Evolutionary conservation across 2,797 vertebrate species (phyloP).

Genomic region (Pteropus rufus): DNA sequence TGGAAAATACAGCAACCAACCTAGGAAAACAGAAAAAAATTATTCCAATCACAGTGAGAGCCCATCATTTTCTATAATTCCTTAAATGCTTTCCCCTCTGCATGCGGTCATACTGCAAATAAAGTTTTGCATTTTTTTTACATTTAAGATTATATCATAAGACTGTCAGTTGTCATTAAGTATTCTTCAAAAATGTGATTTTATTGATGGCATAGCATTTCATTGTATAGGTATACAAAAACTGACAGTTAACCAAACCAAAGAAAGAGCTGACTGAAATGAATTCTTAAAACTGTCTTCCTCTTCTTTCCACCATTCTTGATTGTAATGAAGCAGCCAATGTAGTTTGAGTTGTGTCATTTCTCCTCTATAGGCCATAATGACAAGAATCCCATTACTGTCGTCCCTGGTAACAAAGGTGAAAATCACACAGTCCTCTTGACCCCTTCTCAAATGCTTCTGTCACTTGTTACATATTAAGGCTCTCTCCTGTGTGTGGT

Average conservation of each 20-base stretch:
- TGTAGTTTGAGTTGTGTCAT: neutral
- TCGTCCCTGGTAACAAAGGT: neutral
- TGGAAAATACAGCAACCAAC: neutral
- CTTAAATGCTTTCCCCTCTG: neutral
- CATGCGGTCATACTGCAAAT: neutral
- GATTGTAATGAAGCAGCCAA: neutral
- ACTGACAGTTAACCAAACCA: neutral
- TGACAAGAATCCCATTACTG: neutral
- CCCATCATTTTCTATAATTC: neutral
- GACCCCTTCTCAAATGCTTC: neutral
- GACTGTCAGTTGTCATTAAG: neutral
- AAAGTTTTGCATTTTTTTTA: neutral
- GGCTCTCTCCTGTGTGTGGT: neutral
- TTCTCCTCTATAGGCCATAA: neutral
- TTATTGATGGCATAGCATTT: neutral
- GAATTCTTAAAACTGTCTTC: neutral
- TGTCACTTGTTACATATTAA: constrained; percentile 29
- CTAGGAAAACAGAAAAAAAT: neutral
- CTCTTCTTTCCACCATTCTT: neutral
- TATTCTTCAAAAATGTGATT: neutral
- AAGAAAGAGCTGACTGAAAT: constrained; percentile 14
- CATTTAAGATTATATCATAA: neutral
- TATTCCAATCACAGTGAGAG: neutral
- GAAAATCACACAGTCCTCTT: neutral
- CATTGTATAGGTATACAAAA: neutral